Percentiles rank a stretch among this genome's conserved stretches.
These are phyloP conservation scores for Lasioglossum pauxillum DNA, from an alignment of 2,888 invertebrate species.

Conservation along the genomic window DNA sequence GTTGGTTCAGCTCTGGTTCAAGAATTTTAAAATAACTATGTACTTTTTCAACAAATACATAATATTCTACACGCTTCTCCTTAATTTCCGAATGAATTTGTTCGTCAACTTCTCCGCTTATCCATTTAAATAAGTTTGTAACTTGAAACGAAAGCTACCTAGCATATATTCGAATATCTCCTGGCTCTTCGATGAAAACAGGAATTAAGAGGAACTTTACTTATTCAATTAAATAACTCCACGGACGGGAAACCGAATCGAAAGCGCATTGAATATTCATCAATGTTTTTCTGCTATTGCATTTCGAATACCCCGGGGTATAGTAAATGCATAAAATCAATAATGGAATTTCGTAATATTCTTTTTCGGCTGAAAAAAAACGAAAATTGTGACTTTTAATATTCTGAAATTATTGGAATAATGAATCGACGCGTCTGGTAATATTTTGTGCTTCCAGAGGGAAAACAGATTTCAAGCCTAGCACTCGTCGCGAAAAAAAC, in stretches of 20 bases:
- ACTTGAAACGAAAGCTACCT: not conserved
- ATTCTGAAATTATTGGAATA: not conserved
- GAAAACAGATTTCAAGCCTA: slow-evolving; percentile 27
- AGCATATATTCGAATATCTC: not conserved
- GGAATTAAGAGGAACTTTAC: not conserved
- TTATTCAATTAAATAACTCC: not conserved
- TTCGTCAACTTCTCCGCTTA: not conserved
- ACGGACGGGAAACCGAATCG: not conserved
- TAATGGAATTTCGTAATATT: not conserved
- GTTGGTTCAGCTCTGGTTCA: no score
- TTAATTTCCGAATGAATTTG: not conserved
- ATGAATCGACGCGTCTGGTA: not conserved
- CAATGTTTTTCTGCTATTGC: not conserved
- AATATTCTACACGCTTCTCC: not conserved
- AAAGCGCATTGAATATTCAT: not conserved
- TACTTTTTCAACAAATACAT: not conserved
- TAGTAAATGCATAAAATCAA: slow-evolving; percentile 5
- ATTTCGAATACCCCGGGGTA: not conserved
- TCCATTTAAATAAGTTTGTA: not conserved
- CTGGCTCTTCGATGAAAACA: not conserved
- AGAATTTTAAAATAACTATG: no score
- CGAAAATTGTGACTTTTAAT: not conserved
- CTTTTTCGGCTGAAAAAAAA: not conserved
- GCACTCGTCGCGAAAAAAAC: not conserved
- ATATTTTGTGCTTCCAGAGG: not conserved